phyloP scores from a whole-genome alignment of 2,888 invertebrate genomes.

The Phrixothrix hirtus region DNA sequence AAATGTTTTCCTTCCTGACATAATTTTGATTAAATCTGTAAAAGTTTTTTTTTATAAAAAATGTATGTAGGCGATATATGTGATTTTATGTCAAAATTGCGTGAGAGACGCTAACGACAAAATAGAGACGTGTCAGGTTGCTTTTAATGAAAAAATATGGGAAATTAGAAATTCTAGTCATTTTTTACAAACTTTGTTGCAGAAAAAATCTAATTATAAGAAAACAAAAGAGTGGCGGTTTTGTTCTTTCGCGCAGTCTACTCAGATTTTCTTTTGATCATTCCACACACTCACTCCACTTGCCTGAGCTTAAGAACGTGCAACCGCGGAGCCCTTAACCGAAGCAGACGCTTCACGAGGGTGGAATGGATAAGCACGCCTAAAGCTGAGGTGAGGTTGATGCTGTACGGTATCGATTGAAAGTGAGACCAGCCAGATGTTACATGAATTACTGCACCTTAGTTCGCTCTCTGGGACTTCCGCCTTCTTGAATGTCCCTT shows the following conservation, averaged over 20 bases:
- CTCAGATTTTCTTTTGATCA: constrained; percentile 32
- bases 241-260: constrained; percentile 3
- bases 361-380: constrained; percentile 32
- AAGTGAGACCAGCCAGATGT: constrained; percentile 39
- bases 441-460: constrained; percentile 35
- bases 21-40: too few species aligned
- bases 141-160: too few species aligned
- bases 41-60: too few species aligned
- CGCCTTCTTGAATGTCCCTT: constrained; percentile 29
- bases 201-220: constrained; percentile 15
- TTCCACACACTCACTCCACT: constrained; percentile 14
- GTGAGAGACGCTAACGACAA: too few species aligned
- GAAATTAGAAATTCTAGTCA: too few species aligned
- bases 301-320: constrained; percentile 23
- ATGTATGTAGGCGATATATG: too few species aligned
- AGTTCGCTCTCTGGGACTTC: constrained; percentile 30
- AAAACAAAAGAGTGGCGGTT: constrained; percentile 6
- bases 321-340: constrained; percentile 29
- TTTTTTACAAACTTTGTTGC: background rate
- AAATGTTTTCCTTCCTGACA: constrained; percentile 2
- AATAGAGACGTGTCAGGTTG: too few species aligned
- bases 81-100: too few species aligned
- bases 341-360: constrained; percentile 29
- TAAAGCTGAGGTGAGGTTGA: constrained; percentile 29
- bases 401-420: constrained; percentile 37